Percentiles rank a stretch among this genome's conserved stretches.
Evolutionary conservation across 2,797 vertebrate genomes (phyloP).

Genomic region (Choloepus didactylus): DNA sequence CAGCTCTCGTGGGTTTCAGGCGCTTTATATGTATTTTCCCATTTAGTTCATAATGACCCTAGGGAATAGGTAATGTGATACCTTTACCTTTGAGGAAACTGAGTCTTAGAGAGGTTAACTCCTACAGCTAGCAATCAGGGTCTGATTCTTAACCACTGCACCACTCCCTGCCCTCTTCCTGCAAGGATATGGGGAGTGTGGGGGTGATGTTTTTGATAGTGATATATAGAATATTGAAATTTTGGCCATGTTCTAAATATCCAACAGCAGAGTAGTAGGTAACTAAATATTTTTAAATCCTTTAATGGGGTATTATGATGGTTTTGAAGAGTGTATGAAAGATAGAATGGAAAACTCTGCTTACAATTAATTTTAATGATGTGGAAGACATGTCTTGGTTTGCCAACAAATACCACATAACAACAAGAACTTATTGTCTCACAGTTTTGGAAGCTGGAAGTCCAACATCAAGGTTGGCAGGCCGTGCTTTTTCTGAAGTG

Average conservation of each 20-base stretch:
- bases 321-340: not conserved
- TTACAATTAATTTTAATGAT: not conserved
- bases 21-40: not conserved
- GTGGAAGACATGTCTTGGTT: not conserved
- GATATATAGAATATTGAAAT: slow-evolving; percentile 18
- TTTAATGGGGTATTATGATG: not conserved
- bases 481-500: no score
- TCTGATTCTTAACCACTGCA: not conserved
- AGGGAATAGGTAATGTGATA: not conserved
- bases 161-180: not conserved
- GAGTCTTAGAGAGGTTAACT: not conserved
- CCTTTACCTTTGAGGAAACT: not conserved
- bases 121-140: not conserved
- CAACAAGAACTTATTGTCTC: no score
- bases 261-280: not conserved
- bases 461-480: no score
- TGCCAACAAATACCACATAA: no score
- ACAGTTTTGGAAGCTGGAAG: no score
- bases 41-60: not conserved
- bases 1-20: not conserved
- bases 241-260: not conserved
- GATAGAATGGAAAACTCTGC: not conserved
- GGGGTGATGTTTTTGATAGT: not conserved
- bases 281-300: not conserved
- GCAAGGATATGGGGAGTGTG: not conserved